Evolutionary conservation across 2,888 invertebrate species (phyloP).

Genomic region (Heliconius cydno): DNA sequence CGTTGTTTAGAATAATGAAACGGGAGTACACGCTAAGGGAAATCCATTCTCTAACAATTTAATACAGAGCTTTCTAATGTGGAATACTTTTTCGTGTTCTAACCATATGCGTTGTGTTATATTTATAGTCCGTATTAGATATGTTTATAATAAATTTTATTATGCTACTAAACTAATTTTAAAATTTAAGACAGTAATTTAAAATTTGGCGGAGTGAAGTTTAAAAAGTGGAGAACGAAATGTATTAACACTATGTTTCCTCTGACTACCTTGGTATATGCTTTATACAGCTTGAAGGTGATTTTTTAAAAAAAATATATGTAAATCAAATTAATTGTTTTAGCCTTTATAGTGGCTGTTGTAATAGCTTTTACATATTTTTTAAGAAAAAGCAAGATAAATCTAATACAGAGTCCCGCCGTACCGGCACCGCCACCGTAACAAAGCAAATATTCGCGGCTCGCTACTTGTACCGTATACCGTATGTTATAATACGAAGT

Average conservation of each 20-base stretch:
- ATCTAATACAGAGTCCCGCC: constrained; percentile 19
- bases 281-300: too few relatives aligned
- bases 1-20: constrained; percentile 81
- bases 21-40: constrained; percentile 74
- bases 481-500: constrained; percentile 48
- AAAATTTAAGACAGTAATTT: not conserved
- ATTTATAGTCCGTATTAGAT: not conserved
- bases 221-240: too few relatives aligned
- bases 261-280: too few relatives aligned
- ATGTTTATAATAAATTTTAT: not conserved
- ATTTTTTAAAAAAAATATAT: too few relatives aligned
- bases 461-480: constrained; percentile 51
- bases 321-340: not conserved
- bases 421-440: constrained; percentile 42
- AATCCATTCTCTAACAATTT: constrained; percentile 80
- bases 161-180: not conserved
- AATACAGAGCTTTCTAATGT: constrained; percentile 73
- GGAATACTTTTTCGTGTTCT: constrained; percentile 76
- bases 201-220: too few relatives aligned
- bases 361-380: not conserved
- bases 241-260: too few relatives aligned
- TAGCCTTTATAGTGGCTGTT: not conserved
- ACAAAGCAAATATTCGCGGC: constrained; percentile 46
- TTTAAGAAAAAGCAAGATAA: constrained; percentile 22
- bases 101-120: constrained; percentile 53